Evolutionary conservation across 2,888 invertebrate species (phyloP), one percentile per base, ranked within the genome.

Genomic region (Trisateles emortualis): DNA sequence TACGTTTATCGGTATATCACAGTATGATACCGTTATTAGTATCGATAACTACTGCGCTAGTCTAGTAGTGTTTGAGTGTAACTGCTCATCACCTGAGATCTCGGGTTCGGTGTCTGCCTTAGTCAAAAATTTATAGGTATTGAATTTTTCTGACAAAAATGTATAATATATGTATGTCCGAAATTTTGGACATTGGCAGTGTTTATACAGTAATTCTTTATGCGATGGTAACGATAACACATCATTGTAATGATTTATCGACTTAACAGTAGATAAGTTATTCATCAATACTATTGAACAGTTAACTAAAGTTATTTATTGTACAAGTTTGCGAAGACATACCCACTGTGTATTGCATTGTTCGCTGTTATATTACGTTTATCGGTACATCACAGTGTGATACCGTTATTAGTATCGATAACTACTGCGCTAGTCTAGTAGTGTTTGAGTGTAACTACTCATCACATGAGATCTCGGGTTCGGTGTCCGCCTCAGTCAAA

Each of bases 241-340:
- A 62, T 66, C 50, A 66, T 57, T 14, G 5, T 35, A 32, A 55
- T 64, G 57, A 67, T 60, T 64, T 68, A 68, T 52, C 24, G 53
- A 62, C 41, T 46, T 52, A 60, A 51, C 54, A 43, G 60, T 66
- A n/a, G n/a, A n/a, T n/a, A 70, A 74, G 66, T 71, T 72, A 75
- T 75, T 71, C 72, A 69, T 73, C 67, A 63, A 67, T 72, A 70
- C 62, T 74, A 79, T 78, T 80, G 74, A 80, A 80, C 68, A 73
- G 78, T 75, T 76, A 73, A 76, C 66, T 68, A 72, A 74, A 72
- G 65, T 76, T 76, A 78, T 79, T 80, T 80, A 80, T 80, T 75
- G 72, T 66, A 40, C 51, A 79, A 80, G 72, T 80, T 80, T 64
- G 66, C 57, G 59, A 41, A 72, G 14, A 46, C 43, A 43, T 53